Conservation (phyloP, 2,888 invertebrate genomes). For the Slavum lentiscoides region DNA sequence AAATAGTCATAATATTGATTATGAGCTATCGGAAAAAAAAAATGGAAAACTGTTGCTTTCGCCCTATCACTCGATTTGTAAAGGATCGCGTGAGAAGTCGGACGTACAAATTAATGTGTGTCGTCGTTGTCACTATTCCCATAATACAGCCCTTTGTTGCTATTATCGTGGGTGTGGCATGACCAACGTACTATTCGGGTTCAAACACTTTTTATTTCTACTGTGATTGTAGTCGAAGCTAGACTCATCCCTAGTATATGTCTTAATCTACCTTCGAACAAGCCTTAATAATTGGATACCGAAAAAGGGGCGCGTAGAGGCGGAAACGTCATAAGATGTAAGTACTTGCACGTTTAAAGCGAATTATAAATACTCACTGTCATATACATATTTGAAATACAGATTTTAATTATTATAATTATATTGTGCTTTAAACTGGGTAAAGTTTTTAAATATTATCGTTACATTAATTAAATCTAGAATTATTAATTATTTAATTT, state of each 20-base stretch:
- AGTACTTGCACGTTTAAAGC: conserved; percentile 6
- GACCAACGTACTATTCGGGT: conserved; percentile 26
- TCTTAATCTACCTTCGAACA: conserved; percentile 17
- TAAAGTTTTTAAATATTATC: no score
- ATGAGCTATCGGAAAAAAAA: conserved; percentile 40
- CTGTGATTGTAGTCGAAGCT: conserved; percentile 38
- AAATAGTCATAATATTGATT: not conserved
- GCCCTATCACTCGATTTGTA: conserved; percentile 45
- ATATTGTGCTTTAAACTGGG: not conserved
- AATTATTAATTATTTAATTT: no score
- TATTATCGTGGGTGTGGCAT: conserved; percentile 51
- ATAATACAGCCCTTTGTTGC: conserved; percentile 40
- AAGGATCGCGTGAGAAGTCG: conserved; percentile 50
- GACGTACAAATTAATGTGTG: conserved; percentile 45
- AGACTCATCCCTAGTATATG: conserved; percentile 13
- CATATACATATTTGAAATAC: not conserved
- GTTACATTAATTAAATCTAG: no score
- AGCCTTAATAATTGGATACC: not conserved
- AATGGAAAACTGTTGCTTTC: conserved; percentile 44
- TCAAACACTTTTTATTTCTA: conserved; percentile 30
- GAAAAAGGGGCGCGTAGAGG: not conserved
- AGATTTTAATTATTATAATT: not conserved
- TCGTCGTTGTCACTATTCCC: conserved; percentile 45
- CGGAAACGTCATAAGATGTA: conserved; percentile 25
- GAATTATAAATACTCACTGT: not conserved